A percentile compares a stretch with the other conserved stretches of the same genome.
phyloP scores from a whole-genome alignment of 2,113 vertebrate genomes.

The Callithrix jacchus region DNA sequence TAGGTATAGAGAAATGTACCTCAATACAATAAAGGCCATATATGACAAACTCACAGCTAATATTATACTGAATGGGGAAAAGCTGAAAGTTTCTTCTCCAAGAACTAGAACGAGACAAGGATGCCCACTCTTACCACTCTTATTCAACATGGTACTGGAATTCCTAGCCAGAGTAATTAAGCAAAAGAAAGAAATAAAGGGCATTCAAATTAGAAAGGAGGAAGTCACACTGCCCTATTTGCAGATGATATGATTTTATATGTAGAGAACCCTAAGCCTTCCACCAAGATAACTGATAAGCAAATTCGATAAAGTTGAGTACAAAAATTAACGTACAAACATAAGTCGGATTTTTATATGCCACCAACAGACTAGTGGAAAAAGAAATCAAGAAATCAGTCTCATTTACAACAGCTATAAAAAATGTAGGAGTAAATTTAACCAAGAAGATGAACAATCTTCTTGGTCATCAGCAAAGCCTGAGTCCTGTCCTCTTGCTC shows the following conservation, averaged over 20 bases:
- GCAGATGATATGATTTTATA: background rate
- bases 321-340: background rate
- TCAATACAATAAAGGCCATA: background rate
- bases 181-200: background rate
- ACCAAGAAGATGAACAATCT: background rate
- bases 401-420: background rate
- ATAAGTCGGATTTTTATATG: background rate
- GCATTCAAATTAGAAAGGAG: background rate
- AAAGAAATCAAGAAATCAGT: background rate
- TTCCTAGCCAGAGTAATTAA: background rate
- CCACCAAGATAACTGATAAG: background rate
- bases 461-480: too few species aligned
- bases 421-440: background rate
- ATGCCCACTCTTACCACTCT: background rate
- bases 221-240: background rate
- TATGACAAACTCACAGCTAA: background rate
- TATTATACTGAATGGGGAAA: background rate
- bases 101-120: background rate
- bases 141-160: background rate
- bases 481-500: too few species aligned
- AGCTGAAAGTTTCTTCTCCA: background rate
- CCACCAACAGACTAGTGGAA: background rate
- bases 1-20: background rate
- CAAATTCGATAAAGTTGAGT: background rate
- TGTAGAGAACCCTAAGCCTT: background rate